Percentiles rank a stretch among this genome's conserved stretches.
Conservation (phyloP, 2,888 invertebrate species). For the Melinopterus prodromus region DNA sequence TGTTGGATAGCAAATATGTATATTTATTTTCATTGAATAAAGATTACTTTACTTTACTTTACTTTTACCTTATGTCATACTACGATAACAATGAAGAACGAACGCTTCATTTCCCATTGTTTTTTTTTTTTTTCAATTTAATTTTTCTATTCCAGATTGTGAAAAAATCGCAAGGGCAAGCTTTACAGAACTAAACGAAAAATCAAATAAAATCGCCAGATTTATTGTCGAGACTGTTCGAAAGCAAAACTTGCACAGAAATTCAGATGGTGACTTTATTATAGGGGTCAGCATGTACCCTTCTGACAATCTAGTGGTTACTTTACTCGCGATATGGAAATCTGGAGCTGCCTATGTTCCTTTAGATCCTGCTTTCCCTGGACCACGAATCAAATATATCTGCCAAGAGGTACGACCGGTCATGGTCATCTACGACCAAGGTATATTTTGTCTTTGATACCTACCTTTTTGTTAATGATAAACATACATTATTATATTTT, state of each 20-base stretch:
- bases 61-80: not conserved
- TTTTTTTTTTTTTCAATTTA: not conserved
- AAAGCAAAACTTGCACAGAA: constrained; percentile 58
- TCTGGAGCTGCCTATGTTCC: constrained; percentile 87
- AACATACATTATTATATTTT: constrained; percentile 13
- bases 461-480: not conserved
- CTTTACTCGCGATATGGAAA: constrained; percentile 80
- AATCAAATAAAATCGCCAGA: constrained; percentile 67
- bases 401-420: constrained; percentile 77
- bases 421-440: constrained; percentile 72
- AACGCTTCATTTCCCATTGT: not conserved
- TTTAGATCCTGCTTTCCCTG: constrained; percentile 77
- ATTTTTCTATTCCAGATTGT: constrained; percentile 48
- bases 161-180: constrained; percentile 52
- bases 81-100: too few relatives aligned
- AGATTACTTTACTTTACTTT: too few relatives aligned
- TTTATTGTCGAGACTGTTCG: constrained; percentile 62
- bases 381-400: constrained; percentile 77
- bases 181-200: constrained; percentile 66
- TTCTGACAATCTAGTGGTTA: constrained; percentile 71
- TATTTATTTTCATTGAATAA: too few relatives aligned
- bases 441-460: constrained; percentile 52
- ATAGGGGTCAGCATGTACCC: constrained; percentile 84
- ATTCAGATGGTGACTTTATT: constrained; percentile 75
- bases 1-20: too few relatives aligned